Evolutionary conservation across 2,888 invertebrate genomes (phyloP).

Genomic region (Pedicia rivosa): DNA sequence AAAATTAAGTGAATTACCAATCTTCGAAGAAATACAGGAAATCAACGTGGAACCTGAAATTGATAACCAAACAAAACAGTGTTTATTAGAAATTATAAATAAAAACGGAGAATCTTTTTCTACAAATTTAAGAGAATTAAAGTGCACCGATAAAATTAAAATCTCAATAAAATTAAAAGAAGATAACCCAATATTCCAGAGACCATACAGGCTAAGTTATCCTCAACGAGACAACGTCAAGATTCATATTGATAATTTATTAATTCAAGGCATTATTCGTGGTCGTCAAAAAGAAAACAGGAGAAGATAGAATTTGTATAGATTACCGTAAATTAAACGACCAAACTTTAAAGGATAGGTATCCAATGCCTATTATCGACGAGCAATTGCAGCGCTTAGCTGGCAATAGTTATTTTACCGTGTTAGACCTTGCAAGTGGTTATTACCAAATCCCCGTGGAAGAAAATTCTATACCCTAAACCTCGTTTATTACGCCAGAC

Average conservation of each 20-base stretch:
- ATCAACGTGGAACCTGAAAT: no score
- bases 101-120: no score
- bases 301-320: slow-evolving; percentile 16
- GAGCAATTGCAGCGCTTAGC: slow-evolving; percentile 11
- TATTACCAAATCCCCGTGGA: slow-evolving; percentile 8
- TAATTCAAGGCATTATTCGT: slow-evolving; percentile 17
- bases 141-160: no score
- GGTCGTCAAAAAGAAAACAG: slow-evolving; percentile 18
- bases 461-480: slow-evolving; percentile 10
- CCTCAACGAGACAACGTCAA: slow-evolving; percentile 2
- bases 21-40: no score
- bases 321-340: slow-evolving; percentile 18
- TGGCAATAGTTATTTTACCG: slow-evolving; percentile 5
- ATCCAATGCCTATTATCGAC: slow-evolving; percentile 15
- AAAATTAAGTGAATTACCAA: no score
- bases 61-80: no score
- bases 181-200: not conserved
- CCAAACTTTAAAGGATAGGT: slow-evolving; percentile 13
- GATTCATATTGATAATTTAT: not conserved
- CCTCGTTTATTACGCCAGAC: slow-evolving; percentile 17
- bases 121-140: no score
- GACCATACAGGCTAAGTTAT: slow-evolving; percentile 3
- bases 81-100: no score
- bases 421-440: slow-evolving; percentile 8
- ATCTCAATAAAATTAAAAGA: no score